Evolutionary conservation across 2,113 vertebrate genomes (phyloP).

Genomic region (Pomatostomus ruficeps): DNA sequence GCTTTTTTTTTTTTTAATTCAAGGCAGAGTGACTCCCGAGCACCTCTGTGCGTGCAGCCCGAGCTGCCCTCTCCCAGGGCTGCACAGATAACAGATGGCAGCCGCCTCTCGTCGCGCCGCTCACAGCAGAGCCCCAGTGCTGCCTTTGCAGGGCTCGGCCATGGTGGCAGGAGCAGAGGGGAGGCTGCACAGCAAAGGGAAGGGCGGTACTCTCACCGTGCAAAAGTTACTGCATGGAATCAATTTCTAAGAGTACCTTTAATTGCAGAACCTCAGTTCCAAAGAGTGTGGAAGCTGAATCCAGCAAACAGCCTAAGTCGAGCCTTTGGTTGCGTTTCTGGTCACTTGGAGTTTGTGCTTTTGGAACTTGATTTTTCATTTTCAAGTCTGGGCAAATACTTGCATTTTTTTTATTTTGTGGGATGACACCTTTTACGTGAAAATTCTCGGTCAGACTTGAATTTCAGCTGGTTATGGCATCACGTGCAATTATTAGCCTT

Average conservation of each 20-base stretch:
- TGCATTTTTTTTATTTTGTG: not conserved
- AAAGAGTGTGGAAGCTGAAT: not conserved
- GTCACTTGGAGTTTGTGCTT: not conserved
- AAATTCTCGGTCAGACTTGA: not conserved
- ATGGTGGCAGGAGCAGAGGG: not conserved
- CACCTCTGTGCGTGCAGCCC: not conserved
- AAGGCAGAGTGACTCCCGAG: not conserved
- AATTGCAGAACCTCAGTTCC: not conserved
- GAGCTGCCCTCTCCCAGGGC: not conserved
- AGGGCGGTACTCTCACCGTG: not conserved
- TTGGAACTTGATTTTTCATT: not conserved
- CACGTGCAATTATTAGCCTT: not conserved
- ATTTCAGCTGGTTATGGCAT: not conserved
- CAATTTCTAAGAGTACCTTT: not conserved
- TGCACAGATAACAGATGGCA: slow-evolving; percentile 9
- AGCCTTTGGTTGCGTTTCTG: not conserved
- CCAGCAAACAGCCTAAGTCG: not conserved
- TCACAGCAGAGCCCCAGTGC: not conserved
- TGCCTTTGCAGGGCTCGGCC: not conserved
- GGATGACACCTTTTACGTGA: not conserved
- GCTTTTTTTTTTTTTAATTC: not conserved
- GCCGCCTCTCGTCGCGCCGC: not conserved
- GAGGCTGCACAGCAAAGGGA: not conserved
- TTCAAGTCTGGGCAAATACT: not conserved
- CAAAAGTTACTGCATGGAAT: not conserved